These are phyloP conservation scores for Odontesthes bonariensis DNA, from an alignment of 2,113 vertebrate species.

Conservation along the genomic window DNA sequence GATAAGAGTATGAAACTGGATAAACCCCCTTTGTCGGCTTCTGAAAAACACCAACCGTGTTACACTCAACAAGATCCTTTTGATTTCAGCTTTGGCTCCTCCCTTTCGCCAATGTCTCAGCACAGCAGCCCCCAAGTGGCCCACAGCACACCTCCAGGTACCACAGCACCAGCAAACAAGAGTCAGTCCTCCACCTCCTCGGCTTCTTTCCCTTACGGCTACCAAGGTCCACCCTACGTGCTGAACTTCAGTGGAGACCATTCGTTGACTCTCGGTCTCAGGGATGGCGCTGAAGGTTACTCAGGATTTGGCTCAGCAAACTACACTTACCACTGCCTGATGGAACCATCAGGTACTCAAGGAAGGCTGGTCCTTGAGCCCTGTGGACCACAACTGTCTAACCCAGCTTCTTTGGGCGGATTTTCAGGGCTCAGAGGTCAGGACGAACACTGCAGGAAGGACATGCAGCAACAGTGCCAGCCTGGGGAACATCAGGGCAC, in stretches of 20 bases:
- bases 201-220: constrained; percentile 70
- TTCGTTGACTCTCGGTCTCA: constrained; percentile 82
- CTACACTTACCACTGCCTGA: constrained; percentile 86
- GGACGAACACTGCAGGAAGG: constrained; percentile 75
- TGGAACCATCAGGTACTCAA: constrained; percentile 86
- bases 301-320: constrained; percentile 76
- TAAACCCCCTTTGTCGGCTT: constrained; percentile 44
- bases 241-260: constrained; percentile 85
- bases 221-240: constrained; percentile 80
- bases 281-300: constrained; percentile 79
- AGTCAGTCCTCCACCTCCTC: constrained; percentile 60
- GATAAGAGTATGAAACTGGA: constrained; percentile 69
- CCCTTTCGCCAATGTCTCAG: constrained; percentile 73
- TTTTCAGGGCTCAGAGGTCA: constrained; percentile 75
- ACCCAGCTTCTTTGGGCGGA: constrained; percentile 69
- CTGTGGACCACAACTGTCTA: constrained; percentile 72
- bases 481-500: constrained; percentile 69
- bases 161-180: constrained; percentile 73
- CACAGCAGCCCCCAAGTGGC: constrained; percentile 73
- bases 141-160: constrained; percentile 66
- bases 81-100: constrained; percentile 75
- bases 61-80: constrained; percentile 79
- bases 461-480: constrained; percentile 75
- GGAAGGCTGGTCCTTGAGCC: constrained; percentile 83
- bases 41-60: constrained; percentile 75